Percentiles rank a stretch among this genome's conserved stretches.
Evolutionary conservation across 23 tunicate species (phyloP).

Genomic region (Diplosoma virens): DNA sequence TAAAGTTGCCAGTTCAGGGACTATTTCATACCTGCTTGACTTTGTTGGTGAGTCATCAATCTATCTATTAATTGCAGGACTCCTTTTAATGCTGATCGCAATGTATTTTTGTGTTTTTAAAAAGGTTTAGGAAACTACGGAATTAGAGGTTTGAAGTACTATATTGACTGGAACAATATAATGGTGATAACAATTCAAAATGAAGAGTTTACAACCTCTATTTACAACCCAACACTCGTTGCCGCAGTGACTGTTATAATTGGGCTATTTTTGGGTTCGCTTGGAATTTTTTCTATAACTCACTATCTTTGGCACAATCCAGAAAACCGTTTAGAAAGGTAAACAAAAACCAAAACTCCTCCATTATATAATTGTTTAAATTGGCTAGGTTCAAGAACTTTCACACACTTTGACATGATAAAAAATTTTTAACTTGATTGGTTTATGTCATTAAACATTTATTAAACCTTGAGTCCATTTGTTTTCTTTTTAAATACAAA

Average conservation of each 20-base stretch:
- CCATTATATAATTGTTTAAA: no score
- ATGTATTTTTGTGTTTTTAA: background rate
- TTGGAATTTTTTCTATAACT: constrained; percentile 36
- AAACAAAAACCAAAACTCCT: no score
- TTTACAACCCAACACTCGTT: background rate
- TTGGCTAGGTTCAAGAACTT: no score
- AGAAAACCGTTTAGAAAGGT: constrained; percentile 64
- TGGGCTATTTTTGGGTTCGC: constrained; percentile 65
- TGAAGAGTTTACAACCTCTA: background rate
- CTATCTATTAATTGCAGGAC: background rate
- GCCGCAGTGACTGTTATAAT: constrained; percentile 11
- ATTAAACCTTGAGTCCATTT: no score
- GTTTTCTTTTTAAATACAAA: no score
- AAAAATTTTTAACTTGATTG: no score
- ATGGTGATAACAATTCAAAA: background rate
- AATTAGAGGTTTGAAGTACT: background rate
- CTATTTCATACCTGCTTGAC: constrained; percentile 6
- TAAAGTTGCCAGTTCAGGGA: background rate
- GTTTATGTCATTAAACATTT: no score
- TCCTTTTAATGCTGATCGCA: background rate
- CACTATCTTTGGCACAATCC: constrained; percentile 47
- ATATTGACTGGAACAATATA: constrained; percentile 50
- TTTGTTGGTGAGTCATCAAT: constrained; percentile 35
- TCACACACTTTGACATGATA: no score
- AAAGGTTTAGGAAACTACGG: constrained; percentile 22